Base-by-base conservation (phyloP, 2,888 invertebrate genomes). In the Pyralis farinalis region DNA sequence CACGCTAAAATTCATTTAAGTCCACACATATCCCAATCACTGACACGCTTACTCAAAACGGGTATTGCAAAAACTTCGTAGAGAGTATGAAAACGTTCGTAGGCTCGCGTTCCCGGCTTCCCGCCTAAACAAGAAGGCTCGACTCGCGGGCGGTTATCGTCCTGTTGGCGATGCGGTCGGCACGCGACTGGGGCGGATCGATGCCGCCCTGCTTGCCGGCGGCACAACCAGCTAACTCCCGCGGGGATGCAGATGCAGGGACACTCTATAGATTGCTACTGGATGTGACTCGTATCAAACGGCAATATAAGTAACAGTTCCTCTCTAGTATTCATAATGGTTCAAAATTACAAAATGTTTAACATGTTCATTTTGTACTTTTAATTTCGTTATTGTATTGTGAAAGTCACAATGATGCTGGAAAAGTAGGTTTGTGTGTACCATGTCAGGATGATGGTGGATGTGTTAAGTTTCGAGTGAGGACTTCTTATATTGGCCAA, bases 231-330 rank as follows among this genome's bases (percentile, higher is more conserved):
- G 36, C 40, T 40, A 49, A 58, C 65, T 84, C 84, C 83, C 83
- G 81, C 79, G 79, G 86, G 87, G 86, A 85, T 87, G 86, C 85
- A 83, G 84, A 80, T 85, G 84, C 81, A 80, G 56, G 70, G 58
- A 63, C 54, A 49, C 44, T 40, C 42, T 42, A 51, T 52, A 48
- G 33, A 30, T 16, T 39, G 36, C 30, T 25, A 34, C 74, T 77
- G 46, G 75, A 76, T 66, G 59, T 54, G 10, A 32, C 8, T 16
- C 16, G 2, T 16, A 16, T 16, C 16, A 16, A 4, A 16, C n/a
- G n/a, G n/a, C n/a, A n/a, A n/a, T n/a, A n/a, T n/a, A n/a, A n/a
- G n/a, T n/a, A n/a, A n/a, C n/a, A n/a, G n/a, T n/a, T n/a, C n/a
- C n/a, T n/a, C n/a, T n/a, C n/a, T n/a, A n/a, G n/a, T n/a, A n/a